Conservation (phyloP, 2,113 vertebrate species). For the Anguilla japonica region DNA sequence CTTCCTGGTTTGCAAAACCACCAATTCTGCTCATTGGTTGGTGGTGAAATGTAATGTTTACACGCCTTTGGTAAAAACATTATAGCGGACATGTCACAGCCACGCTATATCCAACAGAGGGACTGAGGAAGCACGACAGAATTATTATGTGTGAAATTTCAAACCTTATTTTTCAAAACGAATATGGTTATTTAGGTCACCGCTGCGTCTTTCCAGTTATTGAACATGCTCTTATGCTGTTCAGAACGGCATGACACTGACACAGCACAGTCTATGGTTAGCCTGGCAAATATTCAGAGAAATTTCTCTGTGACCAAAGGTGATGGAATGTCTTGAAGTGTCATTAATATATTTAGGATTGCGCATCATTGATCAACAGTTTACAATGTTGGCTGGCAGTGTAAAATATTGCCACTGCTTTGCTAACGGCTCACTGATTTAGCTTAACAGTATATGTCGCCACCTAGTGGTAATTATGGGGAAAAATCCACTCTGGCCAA, state of each 20-base stretch:
- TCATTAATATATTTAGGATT: not conserved
- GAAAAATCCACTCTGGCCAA: too few species aligned
- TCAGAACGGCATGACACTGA: not conserved
- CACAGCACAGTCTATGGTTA: not conserved
- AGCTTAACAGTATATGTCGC: not conserved
- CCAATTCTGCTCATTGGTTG: not conserved
- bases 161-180: not conserved
- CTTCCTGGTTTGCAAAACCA: not conserved
- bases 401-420: not conserved
- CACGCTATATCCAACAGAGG: not conserved
- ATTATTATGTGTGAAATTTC: not conserved
- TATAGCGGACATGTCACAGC: not conserved
- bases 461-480: slow-evolving; percentile 6
- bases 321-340: not conserved
- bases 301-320: not conserved
- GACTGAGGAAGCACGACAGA: not conserved
- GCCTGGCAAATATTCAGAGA: not conserved
- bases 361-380: not conserved
- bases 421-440: not conserved
- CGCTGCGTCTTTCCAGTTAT: not conserved
- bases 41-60: not conserved
- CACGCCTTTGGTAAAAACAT: not conserved
- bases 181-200: not conserved
- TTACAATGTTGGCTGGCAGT: not conserved
- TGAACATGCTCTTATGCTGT: not conserved